Conservation (phyloP, 1,140 invertebrate species). For the Varroa destructor region DNA sequence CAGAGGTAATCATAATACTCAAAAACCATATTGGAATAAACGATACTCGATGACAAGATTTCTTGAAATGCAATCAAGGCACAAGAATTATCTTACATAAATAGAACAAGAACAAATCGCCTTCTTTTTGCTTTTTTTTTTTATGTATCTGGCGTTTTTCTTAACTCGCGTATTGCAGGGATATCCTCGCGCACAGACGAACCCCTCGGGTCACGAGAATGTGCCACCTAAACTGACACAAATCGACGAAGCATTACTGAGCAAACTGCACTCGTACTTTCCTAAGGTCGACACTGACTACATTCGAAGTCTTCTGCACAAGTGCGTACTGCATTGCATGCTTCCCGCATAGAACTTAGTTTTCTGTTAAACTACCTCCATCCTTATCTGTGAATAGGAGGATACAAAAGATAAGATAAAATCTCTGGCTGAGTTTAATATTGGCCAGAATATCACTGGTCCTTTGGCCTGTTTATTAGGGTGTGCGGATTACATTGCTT, state of each 20-base stretch:
- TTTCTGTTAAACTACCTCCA: too few species aligned
- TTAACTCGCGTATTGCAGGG: conserved; percentile 22
- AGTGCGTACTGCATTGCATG: conserved; percentile 31
- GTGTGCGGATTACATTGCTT: background rate
- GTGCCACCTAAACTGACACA: conserved; percentile 34
- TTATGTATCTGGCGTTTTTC: too few species aligned
- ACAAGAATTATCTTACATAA: too few species aligned
- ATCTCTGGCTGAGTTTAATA: background rate
- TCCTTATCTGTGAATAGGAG: too few species aligned
- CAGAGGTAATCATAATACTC: conserved; percentile 45
- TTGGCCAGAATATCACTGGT: too few species aligned
- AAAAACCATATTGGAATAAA: too few species aligned
- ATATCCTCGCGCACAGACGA: conserved; percentile 34
- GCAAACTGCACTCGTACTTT: conserved; percentile 36
- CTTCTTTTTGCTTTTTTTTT: too few species aligned
- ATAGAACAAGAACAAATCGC: too few species aligned
- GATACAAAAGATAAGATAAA: too few species aligned
- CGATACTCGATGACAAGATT: too few species aligned
- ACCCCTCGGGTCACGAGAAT: conserved; percentile 31
- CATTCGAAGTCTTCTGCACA: conserved; percentile 34
- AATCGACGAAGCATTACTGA: conserved; percentile 35
- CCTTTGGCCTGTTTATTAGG: background rate
- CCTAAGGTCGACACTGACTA: conserved; percentile 34
- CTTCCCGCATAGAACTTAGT: too few species aligned
- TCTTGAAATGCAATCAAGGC: too few species aligned